These are phyloP conservation scores for Monodelphis domestica DNA, from an alignment of 2,797 vertebrate species.

Conservation along the genomic window DNA sequence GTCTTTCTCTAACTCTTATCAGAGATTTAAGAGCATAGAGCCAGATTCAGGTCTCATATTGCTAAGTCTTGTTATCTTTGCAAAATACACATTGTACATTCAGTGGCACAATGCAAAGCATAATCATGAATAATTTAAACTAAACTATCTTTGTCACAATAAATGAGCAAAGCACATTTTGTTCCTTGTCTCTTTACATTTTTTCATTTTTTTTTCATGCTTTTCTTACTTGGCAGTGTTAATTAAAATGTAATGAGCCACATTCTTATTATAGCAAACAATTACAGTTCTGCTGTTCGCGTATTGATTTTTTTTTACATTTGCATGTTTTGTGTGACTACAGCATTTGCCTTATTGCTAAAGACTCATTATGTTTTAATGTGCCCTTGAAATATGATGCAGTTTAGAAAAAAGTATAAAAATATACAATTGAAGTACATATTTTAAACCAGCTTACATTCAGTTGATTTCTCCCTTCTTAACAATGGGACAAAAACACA, in stretches of 20 bases:
- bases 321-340: background rate
- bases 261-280: slow-evolving; percentile 22
- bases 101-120: slow-evolving; percentile 30
- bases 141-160: slow-evolving; percentile 66
- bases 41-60: slow-evolving; percentile 51
- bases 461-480: background rate
- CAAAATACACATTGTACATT: slow-evolving; percentile 66
- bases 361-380: slow-evolving; percentile 44
- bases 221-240: slow-evolving; percentile 60
- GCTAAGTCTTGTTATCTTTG: slow-evolving; percentile 65
- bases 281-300: slow-evolving; percentile 9
- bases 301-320: slow-evolving; percentile 28
- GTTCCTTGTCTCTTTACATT: slow-evolving; percentile 62
- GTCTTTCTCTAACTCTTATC: slow-evolving; percentile 52
- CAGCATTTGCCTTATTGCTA: slow-evolving; percentile 59
- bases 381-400: slow-evolving; percentile 29
- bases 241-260: slow-evolving; percentile 53
- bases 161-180: slow-evolving; percentile 69
- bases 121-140: slow-evolving; percentile 75
- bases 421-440: slow-evolving; percentile 34
- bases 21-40: slow-evolving; percentile 60
- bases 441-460: slow-evolving; percentile 40
- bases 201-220: slow-evolving; percentile 56
- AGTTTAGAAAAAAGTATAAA: slow-evolving; percentile 43
- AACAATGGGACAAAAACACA: background rate